phyloP scores from a whole-genome alignment of 1,140 invertebrate species.

The Hyles euphorbiae region DNA sequence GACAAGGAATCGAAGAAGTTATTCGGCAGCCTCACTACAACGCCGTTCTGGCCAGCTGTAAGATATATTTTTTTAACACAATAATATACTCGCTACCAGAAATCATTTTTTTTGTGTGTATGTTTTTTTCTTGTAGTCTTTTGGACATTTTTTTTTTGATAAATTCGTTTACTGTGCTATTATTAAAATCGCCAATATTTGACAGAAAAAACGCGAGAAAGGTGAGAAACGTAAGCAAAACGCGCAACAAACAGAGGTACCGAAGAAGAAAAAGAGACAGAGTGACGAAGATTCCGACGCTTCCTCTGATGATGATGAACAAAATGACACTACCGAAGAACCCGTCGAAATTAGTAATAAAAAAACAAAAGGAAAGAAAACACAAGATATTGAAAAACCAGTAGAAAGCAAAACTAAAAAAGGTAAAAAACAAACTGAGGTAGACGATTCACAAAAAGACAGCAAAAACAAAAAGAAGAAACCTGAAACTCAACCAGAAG shows the following conservation, averaged over 20 bases:
- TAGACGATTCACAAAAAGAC: too few relatives aligned
- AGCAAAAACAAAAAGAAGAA: too few relatives aligned
- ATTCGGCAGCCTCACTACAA: constrained; percentile 48
- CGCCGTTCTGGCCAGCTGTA: constrained; percentile 38
- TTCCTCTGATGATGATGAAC: not conserved
- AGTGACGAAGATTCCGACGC: constrained; percentile 3
- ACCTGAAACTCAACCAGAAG: too few relatives aligned
- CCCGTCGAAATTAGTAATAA: constrained; percentile 5
- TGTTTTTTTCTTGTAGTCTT: too few relatives aligned
- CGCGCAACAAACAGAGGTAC: constrained; percentile 5
- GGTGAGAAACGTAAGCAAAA: constrained; percentile 14
- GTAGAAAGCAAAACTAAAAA: constrained; percentile 7
- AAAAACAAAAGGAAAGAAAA: constrained; percentile 16
- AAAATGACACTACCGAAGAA: constrained; percentile 3
- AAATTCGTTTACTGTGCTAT: too few relatives aligned
- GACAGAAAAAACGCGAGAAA: constrained; percentile 26
- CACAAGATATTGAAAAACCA: constrained; percentile 19
- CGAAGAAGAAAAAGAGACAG: constrained; percentile 19
- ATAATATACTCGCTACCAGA: not conserved
- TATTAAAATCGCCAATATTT: not conserved
- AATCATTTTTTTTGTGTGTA: too few relatives aligned
- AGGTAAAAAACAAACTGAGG: not conserved
- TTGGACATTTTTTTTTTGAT: too few relatives aligned
- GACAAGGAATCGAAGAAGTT: constrained; percentile 57
- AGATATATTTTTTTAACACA: constrained; percentile 22